These are phyloP conservation scores for Thymelicus lineola DNA, from an alignment of 2,888 invertebrate genomes.

Conservation along the genomic window DNA sequence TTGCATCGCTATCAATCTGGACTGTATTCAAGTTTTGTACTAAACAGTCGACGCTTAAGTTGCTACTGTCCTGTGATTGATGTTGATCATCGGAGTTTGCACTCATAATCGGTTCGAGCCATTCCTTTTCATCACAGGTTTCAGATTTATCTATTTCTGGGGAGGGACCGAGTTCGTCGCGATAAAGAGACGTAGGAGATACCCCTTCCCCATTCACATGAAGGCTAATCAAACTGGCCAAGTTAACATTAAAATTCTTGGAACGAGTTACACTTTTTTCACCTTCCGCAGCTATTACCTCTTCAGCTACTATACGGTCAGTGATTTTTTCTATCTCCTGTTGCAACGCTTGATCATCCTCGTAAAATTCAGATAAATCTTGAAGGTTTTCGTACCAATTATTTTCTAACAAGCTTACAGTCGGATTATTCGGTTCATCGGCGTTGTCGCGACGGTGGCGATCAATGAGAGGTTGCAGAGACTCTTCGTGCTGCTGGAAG, in stretches of 20 bases:
- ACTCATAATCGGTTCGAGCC: constrained; percentile 78
- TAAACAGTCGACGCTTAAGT: constrained; percentile 65
- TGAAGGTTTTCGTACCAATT: constrained; percentile 74
- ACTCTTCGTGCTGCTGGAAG: constrained; percentile 77
- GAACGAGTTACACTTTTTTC: constrained; percentile 49
- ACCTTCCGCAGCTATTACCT: constrained; percentile 56
- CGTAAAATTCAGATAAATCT: constrained; percentile 80
- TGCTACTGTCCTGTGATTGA: constrained; percentile 51
- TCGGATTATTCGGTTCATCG: constrained; percentile 53
- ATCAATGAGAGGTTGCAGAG: constrained; percentile 74
- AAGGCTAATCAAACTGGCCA: constrained; percentile 71
- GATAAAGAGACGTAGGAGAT: constrained; percentile 54
- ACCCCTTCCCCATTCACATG: constrained; percentile 70
- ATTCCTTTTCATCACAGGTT: constrained; percentile 77
- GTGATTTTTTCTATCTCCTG: constrained; percentile 70
- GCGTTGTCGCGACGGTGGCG: constrained; percentile 62
- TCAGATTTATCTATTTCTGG: constrained; percentile 62
- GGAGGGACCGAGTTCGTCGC: constrained; percentile 62
- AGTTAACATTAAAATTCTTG: constrained; percentile 75
- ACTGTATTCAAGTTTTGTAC: constrained; percentile 67
- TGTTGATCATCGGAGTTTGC: constrained; percentile 67
- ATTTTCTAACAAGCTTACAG: constrained; percentile 62
- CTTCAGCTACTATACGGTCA: constrained; percentile 65
- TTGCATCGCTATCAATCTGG: constrained; percentile 70
- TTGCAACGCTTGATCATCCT: constrained; percentile 72